These are phyloP conservation scores for Sus cebifrons DNA, from an alignment of 2,797 vertebrate genomes.

Conservation along the genomic window DNA sequence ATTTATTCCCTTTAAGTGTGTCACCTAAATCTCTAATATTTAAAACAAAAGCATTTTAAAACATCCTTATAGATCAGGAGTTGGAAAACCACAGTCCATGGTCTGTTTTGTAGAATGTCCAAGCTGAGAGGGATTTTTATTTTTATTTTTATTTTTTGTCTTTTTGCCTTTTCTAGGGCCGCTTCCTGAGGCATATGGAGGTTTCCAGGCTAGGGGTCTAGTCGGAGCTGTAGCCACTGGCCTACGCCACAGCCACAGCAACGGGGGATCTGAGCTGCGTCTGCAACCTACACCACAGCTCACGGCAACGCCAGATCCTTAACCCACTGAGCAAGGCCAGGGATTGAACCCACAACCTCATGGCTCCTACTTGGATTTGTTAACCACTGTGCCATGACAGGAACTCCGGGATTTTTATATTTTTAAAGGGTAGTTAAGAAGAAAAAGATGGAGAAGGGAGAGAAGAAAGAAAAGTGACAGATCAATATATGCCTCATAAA, in stretches of 20 bases:
- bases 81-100: neutral
- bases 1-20: conserved; percentile 29
- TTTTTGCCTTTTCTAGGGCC: no score
- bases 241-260: no score
- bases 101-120: neutral
- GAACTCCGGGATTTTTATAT: neutral
- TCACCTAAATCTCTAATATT: neutral
- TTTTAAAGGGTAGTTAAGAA: neutral
- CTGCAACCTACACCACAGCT: no score
- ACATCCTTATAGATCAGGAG: neutral
- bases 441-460: neutral
- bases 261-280: no score
- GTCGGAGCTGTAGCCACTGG: no score
- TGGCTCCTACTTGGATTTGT: no score
- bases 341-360: no score
- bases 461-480: neutral
- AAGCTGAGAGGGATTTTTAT: neutral
- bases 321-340: no score
- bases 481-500: neutral
- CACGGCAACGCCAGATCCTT: no score
- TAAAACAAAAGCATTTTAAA: conserved; percentile 3
- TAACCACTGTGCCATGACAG: no score
- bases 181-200: no score
- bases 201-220: no score
- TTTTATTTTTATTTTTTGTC: neutral